A percentile compares a stretch with the other conserved stretches of the same genome.
These are phyloP conservation scores for Eulithis prunata DNA, from an alignment of 2,888 invertebrate genomes.

Conservation along the genomic window DNA sequence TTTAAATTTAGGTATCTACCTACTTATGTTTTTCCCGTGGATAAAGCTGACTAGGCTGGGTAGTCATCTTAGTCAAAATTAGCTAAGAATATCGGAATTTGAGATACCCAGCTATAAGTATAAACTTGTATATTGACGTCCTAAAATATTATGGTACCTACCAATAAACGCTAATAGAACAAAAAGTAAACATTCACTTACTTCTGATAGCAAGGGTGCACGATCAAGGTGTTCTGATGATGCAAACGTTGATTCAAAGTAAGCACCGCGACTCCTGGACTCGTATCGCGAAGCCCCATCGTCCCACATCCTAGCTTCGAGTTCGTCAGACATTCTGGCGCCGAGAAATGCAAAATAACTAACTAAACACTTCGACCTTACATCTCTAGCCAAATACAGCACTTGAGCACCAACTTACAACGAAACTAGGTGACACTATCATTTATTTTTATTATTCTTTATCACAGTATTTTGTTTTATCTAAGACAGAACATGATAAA, in stretches of 20 bases:
- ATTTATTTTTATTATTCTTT: slow-evolving; percentile 34
- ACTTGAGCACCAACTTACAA: background rate
- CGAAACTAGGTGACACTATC: slow-evolving; percentile 6
- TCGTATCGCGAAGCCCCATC: slow-evolving; percentile 74
- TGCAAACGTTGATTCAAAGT: slow-evolving; percentile 75
- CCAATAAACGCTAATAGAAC: background rate
- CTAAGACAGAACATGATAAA: slow-evolving; percentile 46
- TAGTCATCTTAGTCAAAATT: too few species aligned
- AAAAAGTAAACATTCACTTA: slow-evolving; percentile 45
- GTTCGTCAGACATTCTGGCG: slow-evolving; percentile 83
- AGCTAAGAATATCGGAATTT: too few species aligned
- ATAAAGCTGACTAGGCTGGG: too few species aligned
- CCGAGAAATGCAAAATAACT: slow-evolving; percentile 47
- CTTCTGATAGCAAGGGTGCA: slow-evolving; percentile 77
- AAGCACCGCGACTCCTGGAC: slow-evolving; percentile 65
- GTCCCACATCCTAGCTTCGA: slow-evolving; percentile 81
- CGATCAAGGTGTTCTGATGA: slow-evolving; percentile 77
- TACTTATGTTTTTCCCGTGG: too few species aligned
- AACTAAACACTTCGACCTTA: slow-evolving; percentile 40
- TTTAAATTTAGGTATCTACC: too few species aligned
- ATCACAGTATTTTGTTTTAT: slow-evolving; percentile 45
- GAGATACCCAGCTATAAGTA: too few species aligned
- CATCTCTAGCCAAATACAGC: slow-evolving; percentile 32
- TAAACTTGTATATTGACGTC: too few species aligned
- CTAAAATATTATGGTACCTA: too few species aligned